Base-by-base conservation (phyloP, 2,888 invertebrate species). In the Brachypalpus laphriformis region DNA sequence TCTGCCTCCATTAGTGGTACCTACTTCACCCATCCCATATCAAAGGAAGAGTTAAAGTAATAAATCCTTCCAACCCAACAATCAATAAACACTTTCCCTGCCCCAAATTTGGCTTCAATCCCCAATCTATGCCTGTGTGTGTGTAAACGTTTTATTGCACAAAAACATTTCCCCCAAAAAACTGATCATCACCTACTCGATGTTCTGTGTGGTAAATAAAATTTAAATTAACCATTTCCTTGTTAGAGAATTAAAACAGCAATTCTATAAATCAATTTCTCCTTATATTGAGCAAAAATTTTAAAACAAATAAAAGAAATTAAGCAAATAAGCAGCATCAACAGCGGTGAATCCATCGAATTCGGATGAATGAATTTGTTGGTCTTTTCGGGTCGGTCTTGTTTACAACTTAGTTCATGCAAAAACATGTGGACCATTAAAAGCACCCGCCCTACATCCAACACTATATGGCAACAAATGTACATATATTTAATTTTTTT, bases 341-440 rank as follows among this genome's bases (percentile, higher is more conserved):
- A 3, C 11, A 25, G 14, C 49, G 22, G 2, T 25, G 28, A 51
- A 51, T 40, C 49, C 28, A 18, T 8, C 49, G 51, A 40, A 25
- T 72, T 45, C 54, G 34, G 31, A 54, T 74, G 54, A 74, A 74
- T 74, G 72, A 49, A 61, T 40, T 22, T 28, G 28, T 31, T 56
- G 31, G 22, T 34, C 22, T 54, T 25, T 28, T 25, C n/a, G 34
- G 74, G 16, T 25, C 8, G 11, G 42, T 28, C 54, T 56, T 74
- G 74, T 74, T 65, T 74, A 74, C 56, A 65, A 65, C 31, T 56
- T 63, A 63, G 42, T 54, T 11, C 45, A 25, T 63, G 42, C 45
- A 65, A 57, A n/a, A 74, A 74, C 74, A 74, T 56, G 74, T 65
- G 45, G 63, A 56, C 63, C 63, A 65, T 65, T 63, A 74, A 74